Base-by-base conservation (phyloP, 2,113 vertebrate genomes). In the Myotis lucifugus region DNA sequence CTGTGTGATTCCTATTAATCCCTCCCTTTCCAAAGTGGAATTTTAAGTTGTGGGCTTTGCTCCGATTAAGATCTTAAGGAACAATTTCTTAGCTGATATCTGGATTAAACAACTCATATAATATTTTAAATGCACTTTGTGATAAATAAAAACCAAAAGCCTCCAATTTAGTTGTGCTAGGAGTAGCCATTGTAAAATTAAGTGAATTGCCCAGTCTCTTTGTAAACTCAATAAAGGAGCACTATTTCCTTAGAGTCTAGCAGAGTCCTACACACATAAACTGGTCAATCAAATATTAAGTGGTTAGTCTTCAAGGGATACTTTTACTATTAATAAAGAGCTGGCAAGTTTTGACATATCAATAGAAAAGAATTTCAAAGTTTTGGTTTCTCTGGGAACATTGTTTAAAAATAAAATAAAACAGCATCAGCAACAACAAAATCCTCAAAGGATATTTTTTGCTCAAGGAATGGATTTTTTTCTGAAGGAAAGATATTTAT, bases 351-450 rank as follows among this genome's bases (percentile, higher is more conserved):
- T 91, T 82, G 56, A 91, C 48, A 72, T 78, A 32, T 12, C 56
- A 85, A 69, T 52, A 13, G 23, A 91, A 61, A 67, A 52, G 23
- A 91, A 91, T 69, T 91, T 96, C 54, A 86, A 17, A 64, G 81
- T 70, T 27, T 37, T 73, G 29, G 11, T 88, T 11, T 77, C 7
- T 82, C 40, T 56, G 27, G 29, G 10, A 85, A 48, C 32, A 70
- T 23, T 85, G 4, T 25, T 94, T 46, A 78, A 87, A 95, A 83
- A 87, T 56, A 64, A 96, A 85, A 83, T 1, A 84, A 90, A 86
- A 76, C 17, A 95, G 37, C 5, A 70, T 42, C 88, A 74, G 25
- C 37, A 88, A 56, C 8, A 73, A 82, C 34, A 87, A 84, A 90
- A 92, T 32, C 17, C 9, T 88, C 29, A 64, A 87, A 91, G 25